phyloP scores from a whole-genome alignment of 2,888 invertebrate genomes.

The Himalopsyche tibetana region DNA sequence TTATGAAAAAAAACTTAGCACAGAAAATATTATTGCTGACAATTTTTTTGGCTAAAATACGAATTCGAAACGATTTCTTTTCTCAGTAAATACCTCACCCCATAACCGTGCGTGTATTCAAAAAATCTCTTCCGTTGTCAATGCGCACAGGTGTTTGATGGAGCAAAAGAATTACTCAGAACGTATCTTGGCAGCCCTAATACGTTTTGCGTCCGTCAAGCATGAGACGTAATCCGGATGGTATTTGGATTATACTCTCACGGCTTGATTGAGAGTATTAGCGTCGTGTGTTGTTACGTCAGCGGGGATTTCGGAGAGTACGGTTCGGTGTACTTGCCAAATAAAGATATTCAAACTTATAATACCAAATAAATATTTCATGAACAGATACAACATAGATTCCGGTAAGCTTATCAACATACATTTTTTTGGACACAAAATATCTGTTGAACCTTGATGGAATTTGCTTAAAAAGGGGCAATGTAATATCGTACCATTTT shows the following conservation, averaged over 20 bases:
- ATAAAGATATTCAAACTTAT: constrained; percentile 6
- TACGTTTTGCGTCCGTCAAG: constrained; percentile 55
- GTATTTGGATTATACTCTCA: constrained; percentile 55
- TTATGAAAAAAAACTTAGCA: too few species aligned
- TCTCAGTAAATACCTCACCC: too few species aligned
- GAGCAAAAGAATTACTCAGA: constrained; percentile 45
- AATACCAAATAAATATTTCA: too few species aligned
- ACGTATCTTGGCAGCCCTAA: constrained; percentile 51
- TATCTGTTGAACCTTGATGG: too few species aligned
- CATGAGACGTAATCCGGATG: constrained; percentile 60
- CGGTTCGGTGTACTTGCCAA: constrained; percentile 17
- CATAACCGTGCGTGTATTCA: not conserved
- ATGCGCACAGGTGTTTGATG: constrained; percentile 42
- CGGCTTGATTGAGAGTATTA: constrained; percentile 19
- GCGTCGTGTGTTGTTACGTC: constrained; percentile 6
- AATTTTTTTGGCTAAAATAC: too few species aligned
- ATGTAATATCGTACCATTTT: too few species aligned
- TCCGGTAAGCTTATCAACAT: too few species aligned
- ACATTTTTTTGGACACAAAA: too few species aligned
- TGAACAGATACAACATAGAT: too few species aligned
- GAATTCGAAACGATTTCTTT: too few species aligned
- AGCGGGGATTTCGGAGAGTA: constrained; percentile 19
- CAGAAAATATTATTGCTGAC: too few species aligned
- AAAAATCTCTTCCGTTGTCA: constrained; percentile 15
- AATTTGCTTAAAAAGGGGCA: too few species aligned